Conservation (phyloP, 2,797 vertebrate species). For the Phoxinus dragarum region DNA sequence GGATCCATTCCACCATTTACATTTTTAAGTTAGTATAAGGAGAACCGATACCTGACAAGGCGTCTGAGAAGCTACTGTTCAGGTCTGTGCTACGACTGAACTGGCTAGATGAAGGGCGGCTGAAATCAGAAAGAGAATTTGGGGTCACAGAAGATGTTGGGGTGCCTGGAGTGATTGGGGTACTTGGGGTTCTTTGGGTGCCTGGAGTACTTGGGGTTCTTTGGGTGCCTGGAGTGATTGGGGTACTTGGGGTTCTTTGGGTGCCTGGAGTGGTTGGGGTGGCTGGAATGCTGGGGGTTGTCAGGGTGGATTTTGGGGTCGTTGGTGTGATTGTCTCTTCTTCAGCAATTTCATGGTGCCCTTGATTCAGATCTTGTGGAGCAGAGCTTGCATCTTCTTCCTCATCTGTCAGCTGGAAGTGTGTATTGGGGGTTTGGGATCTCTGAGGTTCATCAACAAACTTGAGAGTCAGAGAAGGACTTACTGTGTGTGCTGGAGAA, state of each 20-base stretch:
- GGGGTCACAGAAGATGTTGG: slow-evolving; percentile 47
- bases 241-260: background rate
- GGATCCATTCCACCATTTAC: background rate
- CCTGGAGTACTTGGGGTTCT: slow-evolving; percentile 4
- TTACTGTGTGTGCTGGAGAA: slow-evolving; percentile 51
- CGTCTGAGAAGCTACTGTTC: slow-evolving; percentile 61
- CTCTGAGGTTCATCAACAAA: background rate
- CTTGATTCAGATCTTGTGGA: background rate
- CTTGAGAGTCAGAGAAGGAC: slow-evolving; percentile 48
- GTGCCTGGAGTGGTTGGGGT: slow-evolving; percentile 49
- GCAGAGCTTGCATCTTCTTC: background rate
- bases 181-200: background rate
- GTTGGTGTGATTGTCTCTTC: slow-evolving; percentile 23
- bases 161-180: slow-evolving; percentile 46
- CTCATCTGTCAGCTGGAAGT: background rate
- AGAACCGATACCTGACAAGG: slow-evolving; percentile 54
- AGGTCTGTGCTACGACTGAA: slow-evolving; percentile 68
- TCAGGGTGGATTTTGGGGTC: background rate
- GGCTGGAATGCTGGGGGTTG: slow-evolving; percentile 41
- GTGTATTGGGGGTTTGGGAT: background rate
- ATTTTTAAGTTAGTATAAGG: no score
- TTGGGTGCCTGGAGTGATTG: background rate
- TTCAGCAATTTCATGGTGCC: slow-evolving; percentile 2
- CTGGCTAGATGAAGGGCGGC: slow-evolving; percentile 57
- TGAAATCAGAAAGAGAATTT: slow-evolving; percentile 65